phyloP scores from a whole-genome alignment of 2,888 invertebrate species.

The Drosophila testacea region DNA sequence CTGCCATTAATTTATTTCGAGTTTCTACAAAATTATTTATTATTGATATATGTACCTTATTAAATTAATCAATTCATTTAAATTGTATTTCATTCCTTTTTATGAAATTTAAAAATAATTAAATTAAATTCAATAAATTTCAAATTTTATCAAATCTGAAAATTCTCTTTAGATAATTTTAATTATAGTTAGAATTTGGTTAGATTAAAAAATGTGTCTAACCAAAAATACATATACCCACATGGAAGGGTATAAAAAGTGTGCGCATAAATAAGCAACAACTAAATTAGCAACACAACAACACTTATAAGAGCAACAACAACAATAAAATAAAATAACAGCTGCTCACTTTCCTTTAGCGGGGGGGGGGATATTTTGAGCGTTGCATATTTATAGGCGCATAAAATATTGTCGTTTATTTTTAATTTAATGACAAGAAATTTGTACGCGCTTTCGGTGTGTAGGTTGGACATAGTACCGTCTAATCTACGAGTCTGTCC shows the following conservation, averaged over 20 bases:
- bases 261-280: conserved; percentile 17
- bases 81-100: too few species aligned
- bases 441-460: conserved; percentile 50
- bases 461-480: conserved; percentile 13
- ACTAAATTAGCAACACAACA: conserved; percentile 29
- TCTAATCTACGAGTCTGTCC: conserved; percentile 7
- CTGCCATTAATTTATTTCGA: too few species aligned
- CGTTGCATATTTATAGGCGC: conserved; percentile 79
- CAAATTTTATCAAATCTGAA: too few species aligned
- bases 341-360: conserved; percentile 64
- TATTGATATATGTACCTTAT: too few species aligned
- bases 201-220: too few species aligned
- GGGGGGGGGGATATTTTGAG: conserved; percentile 28
- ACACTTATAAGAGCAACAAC: conserved; percentile 7
- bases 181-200: too few species aligned
- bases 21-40: too few species aligned
- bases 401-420: conserved; percentile 82
- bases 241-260: conserved; percentile 10
- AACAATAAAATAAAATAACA: conserved; percentile 62
- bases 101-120: too few species aligned
- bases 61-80: too few species aligned
- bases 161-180: too few species aligned
- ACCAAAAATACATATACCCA: too few species aligned
- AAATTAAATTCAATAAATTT: too few species aligned
- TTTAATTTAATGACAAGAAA: conserved; percentile 80